These are phyloP conservation scores for Calonectris borealis DNA, from an alignment of 2,113 vertebrate genomes.

Conservation along the genomic window DNA sequence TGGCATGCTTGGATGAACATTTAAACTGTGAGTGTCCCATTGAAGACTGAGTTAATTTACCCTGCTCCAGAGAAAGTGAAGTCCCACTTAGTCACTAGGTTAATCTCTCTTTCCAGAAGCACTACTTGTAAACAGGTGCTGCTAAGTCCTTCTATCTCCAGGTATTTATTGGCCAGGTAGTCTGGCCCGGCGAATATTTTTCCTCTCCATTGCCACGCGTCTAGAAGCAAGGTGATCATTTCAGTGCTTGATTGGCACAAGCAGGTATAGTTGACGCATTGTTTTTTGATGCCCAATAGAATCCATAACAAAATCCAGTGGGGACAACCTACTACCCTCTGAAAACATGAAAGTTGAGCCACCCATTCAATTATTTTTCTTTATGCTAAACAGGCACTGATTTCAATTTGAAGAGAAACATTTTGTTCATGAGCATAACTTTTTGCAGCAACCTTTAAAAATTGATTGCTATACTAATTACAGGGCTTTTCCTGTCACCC, in stretches of 20 bases:
- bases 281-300: not conserved
- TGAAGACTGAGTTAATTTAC: not conserved
- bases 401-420: conserved; percentile 3
- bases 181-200: not conserved
- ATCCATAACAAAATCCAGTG: not conserved
- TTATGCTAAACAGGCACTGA: not conserved
- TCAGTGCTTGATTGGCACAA: not conserved
- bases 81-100: not conserved
- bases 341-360: not conserved
- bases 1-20: not conserved
- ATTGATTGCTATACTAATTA: not conserved
- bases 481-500: not conserved
- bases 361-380: not conserved
- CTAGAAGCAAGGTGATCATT: not conserved
- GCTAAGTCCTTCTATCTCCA: not conserved
- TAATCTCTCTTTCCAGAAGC: not conserved
- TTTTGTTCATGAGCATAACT: not conserved
- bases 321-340: not conserved
- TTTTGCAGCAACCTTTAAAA: conserved; percentile 42
- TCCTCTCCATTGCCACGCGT: not conserved
- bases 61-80: not conserved
- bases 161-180: not conserved
- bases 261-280: not conserved
- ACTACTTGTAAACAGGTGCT: not conserved
- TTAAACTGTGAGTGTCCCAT: not conserved